Evolutionary conservation across 2,113 vertebrate species (phyloP).

Genomic region (Odocoileus hemionus): DNA sequence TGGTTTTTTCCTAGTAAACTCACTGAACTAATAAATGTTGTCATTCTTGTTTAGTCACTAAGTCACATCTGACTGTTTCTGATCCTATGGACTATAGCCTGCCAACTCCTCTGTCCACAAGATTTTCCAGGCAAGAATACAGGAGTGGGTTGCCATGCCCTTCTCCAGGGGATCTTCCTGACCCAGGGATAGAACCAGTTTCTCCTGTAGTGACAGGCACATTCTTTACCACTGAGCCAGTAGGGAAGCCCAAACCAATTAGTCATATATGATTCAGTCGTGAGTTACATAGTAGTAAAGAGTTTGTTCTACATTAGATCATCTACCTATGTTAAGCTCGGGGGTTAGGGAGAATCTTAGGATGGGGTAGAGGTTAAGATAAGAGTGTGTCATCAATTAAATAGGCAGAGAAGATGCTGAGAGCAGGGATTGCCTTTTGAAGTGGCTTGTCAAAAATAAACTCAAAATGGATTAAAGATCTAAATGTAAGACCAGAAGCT

Average conservation of each 20-base stretch:
- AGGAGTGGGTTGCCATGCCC: background rate
- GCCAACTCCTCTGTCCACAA: background rate
- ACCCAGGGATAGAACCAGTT: background rate
- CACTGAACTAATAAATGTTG: background rate
- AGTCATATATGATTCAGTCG: background rate
- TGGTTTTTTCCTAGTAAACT: slow-evolving; percentile 17
- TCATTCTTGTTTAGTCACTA: background rate
- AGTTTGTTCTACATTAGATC: background rate
- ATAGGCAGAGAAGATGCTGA: background rate
- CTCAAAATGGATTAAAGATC: too few relatives aligned
- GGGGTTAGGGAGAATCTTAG: background rate
- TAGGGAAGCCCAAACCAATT: background rate
- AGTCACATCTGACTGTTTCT: background rate
- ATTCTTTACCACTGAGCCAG: background rate
- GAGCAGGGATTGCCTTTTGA: background rate
- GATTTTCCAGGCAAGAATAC: background rate
- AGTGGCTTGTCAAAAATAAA: background rate
- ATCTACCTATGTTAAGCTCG: background rate
- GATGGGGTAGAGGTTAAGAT: background rate
- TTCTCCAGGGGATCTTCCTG: background rate
- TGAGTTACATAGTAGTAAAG: background rate
- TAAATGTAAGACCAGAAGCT: too few relatives aligned
- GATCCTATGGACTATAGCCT: background rate
- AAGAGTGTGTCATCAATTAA: slow-evolving; percentile 3
- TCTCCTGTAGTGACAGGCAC: background rate